These are phyloP conservation scores for Nematolebias whitei DNA, from an alignment of 2,113 vertebrate species.

Conservation along the genomic window DNA sequence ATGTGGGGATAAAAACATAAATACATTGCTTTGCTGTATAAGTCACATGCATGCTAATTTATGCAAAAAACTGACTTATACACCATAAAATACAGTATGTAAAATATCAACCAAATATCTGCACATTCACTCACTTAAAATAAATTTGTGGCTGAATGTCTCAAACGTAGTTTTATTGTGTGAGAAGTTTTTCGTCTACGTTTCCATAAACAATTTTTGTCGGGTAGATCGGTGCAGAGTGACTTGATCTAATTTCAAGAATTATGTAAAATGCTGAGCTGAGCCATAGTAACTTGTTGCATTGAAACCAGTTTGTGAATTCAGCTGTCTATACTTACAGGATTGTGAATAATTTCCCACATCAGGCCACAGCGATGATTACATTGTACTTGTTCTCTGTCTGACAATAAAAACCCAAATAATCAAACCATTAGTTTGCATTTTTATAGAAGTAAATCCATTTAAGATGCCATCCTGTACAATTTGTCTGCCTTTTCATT, in stretches of 20 bases:
- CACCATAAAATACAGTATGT: too few relatives aligned
- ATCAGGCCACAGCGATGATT: neutral
- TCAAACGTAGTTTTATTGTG: too few relatives aligned
- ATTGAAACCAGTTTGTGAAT: conserved; percentile 9
- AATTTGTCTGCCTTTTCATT: conserved; percentile 24
- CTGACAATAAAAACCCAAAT: conserved; percentile 18
- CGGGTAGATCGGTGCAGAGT: neutral
- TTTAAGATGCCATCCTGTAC: conserved; percentile 16
- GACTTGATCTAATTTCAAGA: neutral
- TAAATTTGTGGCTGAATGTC: too few relatives aligned
- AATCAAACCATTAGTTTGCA: conserved; percentile 27
- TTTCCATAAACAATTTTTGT: too few relatives aligned
- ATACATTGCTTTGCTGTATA: too few relatives aligned
- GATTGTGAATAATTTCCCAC: conserved; percentile 6
- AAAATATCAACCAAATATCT: too few relatives aligned
- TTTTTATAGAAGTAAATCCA: conserved; percentile 2
- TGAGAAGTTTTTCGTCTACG: too few relatives aligned
- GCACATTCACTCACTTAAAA: too few relatives aligned
- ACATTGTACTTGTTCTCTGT: conserved; percentile 1
- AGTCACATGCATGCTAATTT: too few relatives aligned
- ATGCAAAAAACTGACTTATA: too few relatives aligned
- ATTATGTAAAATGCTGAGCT: neutral
- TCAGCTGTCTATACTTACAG: conserved; percentile 6
- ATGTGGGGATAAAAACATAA: too few relatives aligned
- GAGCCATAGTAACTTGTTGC: conserved; percentile 12